These are phyloP conservation scores for Erpornis zantholeuca DNA, from an alignment of 2,113 vertebrate genomes.

Conservation along the genomic window DNA sequence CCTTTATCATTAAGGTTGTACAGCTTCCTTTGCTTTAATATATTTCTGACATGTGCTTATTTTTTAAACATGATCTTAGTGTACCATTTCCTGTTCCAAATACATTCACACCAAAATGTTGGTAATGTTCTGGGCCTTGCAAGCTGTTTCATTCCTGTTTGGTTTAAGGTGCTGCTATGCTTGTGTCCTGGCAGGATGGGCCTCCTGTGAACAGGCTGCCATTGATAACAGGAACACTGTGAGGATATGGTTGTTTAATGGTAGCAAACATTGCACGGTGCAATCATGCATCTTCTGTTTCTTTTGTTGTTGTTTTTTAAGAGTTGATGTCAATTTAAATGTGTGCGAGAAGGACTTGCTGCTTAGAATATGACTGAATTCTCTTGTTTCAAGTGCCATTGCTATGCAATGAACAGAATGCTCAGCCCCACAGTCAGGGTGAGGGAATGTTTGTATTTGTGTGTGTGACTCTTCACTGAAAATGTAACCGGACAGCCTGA, in stretches of 20 bases:
- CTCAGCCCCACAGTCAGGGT: neutral
- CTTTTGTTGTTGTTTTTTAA: neutral
- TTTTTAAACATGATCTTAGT: neutral
- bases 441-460: neutral
- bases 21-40: slow-evolving; percentile 38
- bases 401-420: neutral
- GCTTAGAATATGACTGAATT: neutral
- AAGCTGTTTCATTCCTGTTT: neutral
- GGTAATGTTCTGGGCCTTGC: neutral
- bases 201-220: neutral
- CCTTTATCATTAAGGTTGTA: neutral
- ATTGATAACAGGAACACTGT: neutral
- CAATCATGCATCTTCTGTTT: neutral
- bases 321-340: neutral
- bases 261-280: neutral
- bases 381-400: slow-evolving; percentile 10
- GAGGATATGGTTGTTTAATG: neutral
- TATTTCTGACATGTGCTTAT: neutral
- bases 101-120: slow-evolving; percentile 11
- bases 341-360: neutral
- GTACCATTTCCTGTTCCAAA: slow-evolving; percentile 30
- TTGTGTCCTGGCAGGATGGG: neutral
- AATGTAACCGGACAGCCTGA: neutral
- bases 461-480: neutral
- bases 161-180: slow-evolving; percentile 2